These are phyloP conservation scores for Polypedilum vanderplanki DNA, from an alignment of 1,140 invertebrate genomes.

Conservation along the genomic window DNA sequence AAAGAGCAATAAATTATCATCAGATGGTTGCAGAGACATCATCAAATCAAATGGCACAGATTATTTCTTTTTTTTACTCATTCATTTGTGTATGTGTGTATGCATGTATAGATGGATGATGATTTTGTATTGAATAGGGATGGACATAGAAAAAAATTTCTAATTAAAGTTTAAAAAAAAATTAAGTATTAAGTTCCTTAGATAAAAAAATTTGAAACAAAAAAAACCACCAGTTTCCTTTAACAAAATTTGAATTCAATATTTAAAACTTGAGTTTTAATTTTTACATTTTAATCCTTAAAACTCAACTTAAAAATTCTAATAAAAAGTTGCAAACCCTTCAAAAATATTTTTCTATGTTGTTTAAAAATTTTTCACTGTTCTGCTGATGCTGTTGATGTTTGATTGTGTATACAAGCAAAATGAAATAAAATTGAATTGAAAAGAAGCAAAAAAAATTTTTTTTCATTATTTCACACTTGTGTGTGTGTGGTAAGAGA, in stretches of 20 bases:
- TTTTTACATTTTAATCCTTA: too few species aligned
- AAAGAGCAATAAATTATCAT: conserved; percentile 24
- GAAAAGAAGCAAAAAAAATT: too few species aligned
- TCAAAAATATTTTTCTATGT: too few species aligned
- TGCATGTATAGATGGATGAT: too few species aligned
- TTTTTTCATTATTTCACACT: too few species aligned
- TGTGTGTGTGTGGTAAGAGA: neutral
- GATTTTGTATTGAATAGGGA: neutral
- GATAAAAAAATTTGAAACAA: neutral
- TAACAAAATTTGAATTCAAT: too few species aligned
- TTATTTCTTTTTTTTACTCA: neutral
- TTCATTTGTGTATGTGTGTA: neutral
- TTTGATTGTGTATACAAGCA: neutral
- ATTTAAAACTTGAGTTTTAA: too few species aligned
- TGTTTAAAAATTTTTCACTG: too few species aligned
- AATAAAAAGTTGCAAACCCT: too few species aligned
- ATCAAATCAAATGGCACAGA: conserved; percentile 25
- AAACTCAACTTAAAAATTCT: too few species aligned
- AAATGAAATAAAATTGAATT: neutral
- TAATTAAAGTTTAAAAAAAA: neutral
- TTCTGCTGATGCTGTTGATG: neutral
- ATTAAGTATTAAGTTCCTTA: neutral
- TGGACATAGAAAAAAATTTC: neutral
- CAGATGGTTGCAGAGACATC: conserved; percentile 26
- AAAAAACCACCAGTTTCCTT: too few species aligned